Evolutionary conservation across 2,113 vertebrate species (phyloP).

Genomic region (Siphamia tubifer): DNA sequence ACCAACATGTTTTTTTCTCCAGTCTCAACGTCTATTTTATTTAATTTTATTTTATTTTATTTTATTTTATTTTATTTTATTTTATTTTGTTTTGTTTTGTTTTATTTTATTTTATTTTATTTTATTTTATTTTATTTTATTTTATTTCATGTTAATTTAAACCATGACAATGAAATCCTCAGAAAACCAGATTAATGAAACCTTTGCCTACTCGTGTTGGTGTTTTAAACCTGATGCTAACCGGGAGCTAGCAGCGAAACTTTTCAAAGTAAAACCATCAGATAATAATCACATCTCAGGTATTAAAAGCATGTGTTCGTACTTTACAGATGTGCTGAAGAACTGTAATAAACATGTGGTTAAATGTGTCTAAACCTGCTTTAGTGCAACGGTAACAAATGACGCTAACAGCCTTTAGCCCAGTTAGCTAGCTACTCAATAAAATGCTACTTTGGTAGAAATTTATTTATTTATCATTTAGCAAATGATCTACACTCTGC

Average conservation of each 20-base stretch:
- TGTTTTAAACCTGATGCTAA: not conserved
- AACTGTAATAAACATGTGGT: not conserved
- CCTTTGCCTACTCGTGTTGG: not conserved
- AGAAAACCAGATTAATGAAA: not conserved
- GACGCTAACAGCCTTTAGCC: not conserved
- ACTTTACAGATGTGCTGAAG: too few relatives aligned
- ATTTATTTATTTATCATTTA: too few relatives aligned
- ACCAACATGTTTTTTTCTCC: not conserved
- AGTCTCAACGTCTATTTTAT: not conserved
- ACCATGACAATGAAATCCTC: too few relatives aligned
- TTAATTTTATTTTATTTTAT: fast-evolving
- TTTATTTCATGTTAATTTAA: too few relatives aligned
- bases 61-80: fast-evolving
- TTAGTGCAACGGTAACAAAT: not conserved
- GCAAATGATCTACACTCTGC: too few relatives aligned
- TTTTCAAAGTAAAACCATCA: constrained; percentile 21
- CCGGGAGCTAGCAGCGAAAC: not conserved
- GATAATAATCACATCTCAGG: too few relatives aligned
- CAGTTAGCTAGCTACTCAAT: not conserved
- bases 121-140: fast-evolving
- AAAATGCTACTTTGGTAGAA: not conserved
- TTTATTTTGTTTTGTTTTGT: too few relatives aligned
- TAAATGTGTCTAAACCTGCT: not conserved
- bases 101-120: fast-evolving
- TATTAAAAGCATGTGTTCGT: too few relatives aligned